phyloP scores from a whole-genome alignment of 2,797 vertebrate species.

The Threskiornis aethiopicus region DNA sequence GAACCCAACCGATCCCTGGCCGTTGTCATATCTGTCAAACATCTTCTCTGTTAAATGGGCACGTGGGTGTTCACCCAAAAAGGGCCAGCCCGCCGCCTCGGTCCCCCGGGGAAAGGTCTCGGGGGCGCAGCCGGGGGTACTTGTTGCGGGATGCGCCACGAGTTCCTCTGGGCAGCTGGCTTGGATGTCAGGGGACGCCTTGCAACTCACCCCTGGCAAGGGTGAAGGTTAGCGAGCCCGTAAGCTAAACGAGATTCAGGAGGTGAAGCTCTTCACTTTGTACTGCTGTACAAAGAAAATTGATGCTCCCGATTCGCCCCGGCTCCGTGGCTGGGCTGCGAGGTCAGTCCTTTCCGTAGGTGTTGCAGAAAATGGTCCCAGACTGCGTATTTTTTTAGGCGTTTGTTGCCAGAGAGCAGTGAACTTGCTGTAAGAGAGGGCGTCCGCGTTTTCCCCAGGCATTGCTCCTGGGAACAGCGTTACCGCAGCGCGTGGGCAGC shows the following conservation, averaged over 20 bases:
- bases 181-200: not conserved
- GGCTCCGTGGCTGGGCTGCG: fast-evolving
- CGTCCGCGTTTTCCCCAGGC: fast-evolving
- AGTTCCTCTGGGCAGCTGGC: not conserved
- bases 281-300: not conserved
- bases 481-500: fast-evolving
- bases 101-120: fast-evolving
- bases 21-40: slow-evolving; percentile 52
- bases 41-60: not conserved
- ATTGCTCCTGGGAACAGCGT: fast-evolving
- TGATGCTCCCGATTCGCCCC: not conserved
- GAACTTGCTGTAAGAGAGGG: fast-evolving
- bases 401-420: not conserved
- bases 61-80: not conserved
- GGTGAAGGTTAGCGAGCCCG: not conserved
- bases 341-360: not conserved
- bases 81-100: fast-evolving
- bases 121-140: not conserved
- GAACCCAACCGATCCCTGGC: slow-evolving; percentile 58
- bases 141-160: fast-evolving
- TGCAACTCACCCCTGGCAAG: not conserved
- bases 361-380: fast-evolving
- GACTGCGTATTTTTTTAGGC: fast-evolving
- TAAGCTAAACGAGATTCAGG: fast-evolving
- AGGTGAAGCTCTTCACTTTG: not conserved